Percentiles rank a stretch among this genome's conserved stretches.
Evolutionary conservation across 2,888 invertebrate genomes (phyloP).

Genomic region (Sminthurinus aureus): DNA sequence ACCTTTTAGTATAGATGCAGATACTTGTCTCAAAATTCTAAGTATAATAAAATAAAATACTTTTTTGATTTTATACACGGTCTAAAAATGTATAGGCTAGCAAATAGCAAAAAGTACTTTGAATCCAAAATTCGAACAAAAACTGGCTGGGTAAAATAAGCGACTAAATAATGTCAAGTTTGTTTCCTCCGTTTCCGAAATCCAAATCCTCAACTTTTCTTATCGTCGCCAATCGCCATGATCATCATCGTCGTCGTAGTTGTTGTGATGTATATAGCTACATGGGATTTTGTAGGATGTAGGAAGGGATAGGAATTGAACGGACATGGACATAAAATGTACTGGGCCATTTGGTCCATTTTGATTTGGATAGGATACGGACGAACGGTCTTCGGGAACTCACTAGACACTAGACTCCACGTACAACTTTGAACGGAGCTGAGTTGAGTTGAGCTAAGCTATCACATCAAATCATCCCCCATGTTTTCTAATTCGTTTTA

Average conservation of each 20-base stretch:
- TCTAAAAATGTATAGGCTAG: too few species aligned
- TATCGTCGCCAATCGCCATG: not conserved
- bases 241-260: not conserved
- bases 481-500: constrained; percentile 54
- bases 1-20: too few species aligned
- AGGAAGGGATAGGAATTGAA: constrained; percentile 26
- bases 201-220: not conserved
- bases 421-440: too few species aligned
- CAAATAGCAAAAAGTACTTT: too few species aligned
- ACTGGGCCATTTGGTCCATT: constrained; percentile 41
- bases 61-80: too few species aligned
- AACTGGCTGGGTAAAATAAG: not conserved
- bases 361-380: constrained; percentile 37
- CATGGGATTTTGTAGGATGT: not conserved
- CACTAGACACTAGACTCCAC: too few species aligned
- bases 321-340: constrained; percentile 37
- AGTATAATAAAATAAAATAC: too few species aligned
- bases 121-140: too few species aligned
- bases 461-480: constrained; percentile 53
- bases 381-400: constrained; percentile 24
- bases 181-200: constrained; percentile 21
- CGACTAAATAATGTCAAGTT: not conserved
- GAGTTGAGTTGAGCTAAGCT: not conserved
- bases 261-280: not conserved
- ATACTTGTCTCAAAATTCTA: too few species aligned